These are phyloP conservation scores for Bombus balteatus DNA, from an alignment of 1,140 invertebrate genomes.

Conservation along the genomic window DNA sequence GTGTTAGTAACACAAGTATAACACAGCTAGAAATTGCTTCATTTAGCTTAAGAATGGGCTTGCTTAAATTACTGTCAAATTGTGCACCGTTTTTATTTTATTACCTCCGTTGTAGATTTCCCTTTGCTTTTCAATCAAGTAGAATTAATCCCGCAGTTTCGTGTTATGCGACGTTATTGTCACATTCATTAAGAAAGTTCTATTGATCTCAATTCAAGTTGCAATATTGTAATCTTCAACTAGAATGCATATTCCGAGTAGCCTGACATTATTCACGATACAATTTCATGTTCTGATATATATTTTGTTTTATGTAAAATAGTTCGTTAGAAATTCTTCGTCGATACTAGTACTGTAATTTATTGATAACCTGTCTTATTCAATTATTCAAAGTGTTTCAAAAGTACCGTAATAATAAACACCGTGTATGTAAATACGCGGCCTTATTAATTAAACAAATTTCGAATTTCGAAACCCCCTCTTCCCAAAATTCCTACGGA, in stretches of 20 bases:
- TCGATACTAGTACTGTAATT: neutral
- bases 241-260: neutral
- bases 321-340: neutral
- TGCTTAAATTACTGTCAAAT: neutral
- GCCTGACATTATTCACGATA: neutral
- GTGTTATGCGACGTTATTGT: neutral
- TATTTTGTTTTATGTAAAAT: neutral
- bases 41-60: neutral
- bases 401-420: neutral
- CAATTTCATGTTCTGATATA: neutral
- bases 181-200: neutral
- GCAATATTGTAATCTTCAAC: neutral
- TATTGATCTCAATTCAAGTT: neutral
- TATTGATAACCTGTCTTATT: neutral
- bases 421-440: neutral
- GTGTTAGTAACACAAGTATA: neutral
- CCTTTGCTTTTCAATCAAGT: neutral
- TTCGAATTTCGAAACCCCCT: neutral
- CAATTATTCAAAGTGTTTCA: neutral
- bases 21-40: neutral
- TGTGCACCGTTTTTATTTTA: neutral
- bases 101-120: neutral
- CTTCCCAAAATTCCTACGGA: neutral
- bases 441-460: neutral
- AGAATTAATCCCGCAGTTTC: neutral